Conservation (phyloP, 2,888 invertebrate genomes). For the Mesorhabditis belari region DNA sequence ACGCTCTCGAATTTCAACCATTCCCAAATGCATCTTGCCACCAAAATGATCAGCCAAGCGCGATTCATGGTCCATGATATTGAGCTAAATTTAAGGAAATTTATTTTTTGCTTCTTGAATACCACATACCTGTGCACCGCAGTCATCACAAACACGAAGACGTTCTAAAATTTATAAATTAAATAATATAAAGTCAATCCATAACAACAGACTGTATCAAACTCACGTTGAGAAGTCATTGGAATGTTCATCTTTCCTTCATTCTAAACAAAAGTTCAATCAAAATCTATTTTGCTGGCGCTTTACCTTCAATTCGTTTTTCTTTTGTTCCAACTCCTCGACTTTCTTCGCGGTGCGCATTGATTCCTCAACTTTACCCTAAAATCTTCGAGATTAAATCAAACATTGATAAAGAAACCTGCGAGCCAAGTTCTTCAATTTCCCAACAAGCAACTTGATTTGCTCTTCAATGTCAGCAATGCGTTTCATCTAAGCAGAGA, state of each 20-base stretch:
- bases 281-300: neutral
- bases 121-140: slow-evolving; percentile 21
- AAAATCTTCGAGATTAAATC: too few species aligned
- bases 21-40: slow-evolving; percentile 95
- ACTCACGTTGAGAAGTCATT: too few species aligned
- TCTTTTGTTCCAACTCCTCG: slow-evolving; percentile 84
- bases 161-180: too few species aligned
- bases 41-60: slow-evolving; percentile 98
- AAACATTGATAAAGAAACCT: too few species aligned
- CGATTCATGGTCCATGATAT: slow-evolving; percentile 96
- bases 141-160: slow-evolving; percentile 48
- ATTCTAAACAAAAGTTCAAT: neutral
- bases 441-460: slow-evolving; percentile 21
- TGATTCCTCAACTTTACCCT: slow-evolving; percentile 69
- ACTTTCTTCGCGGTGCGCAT: slow-evolving; percentile 79
- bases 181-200: too few species aligned
- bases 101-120: slow-evolving; percentile 10
- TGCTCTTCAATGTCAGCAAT: slow-evolving; percentile 25
- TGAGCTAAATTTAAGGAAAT: slow-evolving; percentile 70
- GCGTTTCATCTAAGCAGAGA: slow-evolving; percentile 7
- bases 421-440: slow-evolving; percentile 46
- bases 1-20: slow-evolving; percentile 92
- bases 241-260: too few species aligned
- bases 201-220: too few species aligned
- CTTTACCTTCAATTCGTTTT: slow-evolving; percentile 71